Conservation (phyloP, 2,888 invertebrate genomes). For the Agapetus fuscipes region DNA sequence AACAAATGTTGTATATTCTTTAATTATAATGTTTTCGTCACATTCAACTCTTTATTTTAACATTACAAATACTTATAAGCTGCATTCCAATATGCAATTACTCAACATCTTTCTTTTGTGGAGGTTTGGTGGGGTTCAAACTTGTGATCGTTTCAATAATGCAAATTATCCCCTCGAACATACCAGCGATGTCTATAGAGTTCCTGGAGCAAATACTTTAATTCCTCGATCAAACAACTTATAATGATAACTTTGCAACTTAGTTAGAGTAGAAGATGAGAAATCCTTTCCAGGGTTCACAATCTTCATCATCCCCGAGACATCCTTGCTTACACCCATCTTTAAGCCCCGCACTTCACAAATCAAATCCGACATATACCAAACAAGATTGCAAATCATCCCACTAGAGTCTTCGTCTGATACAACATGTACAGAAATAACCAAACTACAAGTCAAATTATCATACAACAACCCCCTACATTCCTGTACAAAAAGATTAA, state of each 20-base stretch:
- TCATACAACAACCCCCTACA: constrained; percentile 32
- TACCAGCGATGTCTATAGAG: too few species aligned
- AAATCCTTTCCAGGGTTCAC: constrained; percentile 28
- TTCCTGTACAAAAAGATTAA: constrained; percentile 41
- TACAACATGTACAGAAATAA: constrained; percentile 50
- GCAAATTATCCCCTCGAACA: too few species aligned
- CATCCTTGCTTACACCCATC: constrained; percentile 63
- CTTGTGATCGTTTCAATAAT: too few species aligned
- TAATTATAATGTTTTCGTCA: too few species aligned
- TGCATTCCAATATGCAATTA: too few species aligned
- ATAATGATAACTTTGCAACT: constrained; percentile 43
- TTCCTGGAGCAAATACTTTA: constrained; percentile 63
- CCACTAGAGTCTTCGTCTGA: constrained; percentile 47
- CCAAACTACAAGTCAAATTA: constrained; percentile 34
- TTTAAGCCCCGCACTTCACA: constrained; percentile 56
- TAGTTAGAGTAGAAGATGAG: constrained; percentile 10
- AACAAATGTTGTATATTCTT: too few species aligned
- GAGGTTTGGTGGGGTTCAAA: too few species aligned
- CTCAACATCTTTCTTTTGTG: too few species aligned
- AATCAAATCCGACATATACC: constrained; percentile 52
- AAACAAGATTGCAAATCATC: constrained; percentile 49
- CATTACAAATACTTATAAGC: too few species aligned
- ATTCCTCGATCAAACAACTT: constrained; percentile 67
- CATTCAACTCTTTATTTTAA: too few species aligned
- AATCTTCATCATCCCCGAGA: constrained; percentile 58